Evolutionary conservation across 2,113 vertebrate species (phyloP).

Genomic region (Cinclus mexicanus): DNA sequence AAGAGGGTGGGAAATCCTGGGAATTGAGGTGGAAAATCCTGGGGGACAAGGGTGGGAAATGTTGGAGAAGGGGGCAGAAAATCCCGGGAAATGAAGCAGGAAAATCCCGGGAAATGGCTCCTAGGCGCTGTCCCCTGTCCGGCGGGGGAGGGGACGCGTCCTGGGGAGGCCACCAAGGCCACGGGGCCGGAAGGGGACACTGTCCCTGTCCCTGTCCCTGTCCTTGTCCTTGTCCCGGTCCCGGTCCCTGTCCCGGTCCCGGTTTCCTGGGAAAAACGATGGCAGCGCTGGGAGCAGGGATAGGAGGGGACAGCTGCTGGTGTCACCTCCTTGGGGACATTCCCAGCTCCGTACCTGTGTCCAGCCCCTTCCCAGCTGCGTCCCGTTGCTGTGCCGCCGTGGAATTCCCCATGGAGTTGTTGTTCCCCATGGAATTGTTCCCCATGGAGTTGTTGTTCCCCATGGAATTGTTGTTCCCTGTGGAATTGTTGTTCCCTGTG

Average conservation of each 20-base stretch:
- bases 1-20: background rate
- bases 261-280: background rate
- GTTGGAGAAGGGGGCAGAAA: background rate
- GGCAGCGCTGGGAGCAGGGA: background rate
- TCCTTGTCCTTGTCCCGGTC: background rate
- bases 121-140: background rate
- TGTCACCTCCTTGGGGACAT: background rate
- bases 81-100: too few species aligned
- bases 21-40: background rate
- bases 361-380: background rate
- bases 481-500: too few species aligned
- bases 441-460: too few species aligned
- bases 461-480: too few species aligned
- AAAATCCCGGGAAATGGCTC: background rate
- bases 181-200: background rate
- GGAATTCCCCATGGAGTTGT: background rate
- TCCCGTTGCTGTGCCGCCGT: background rate
- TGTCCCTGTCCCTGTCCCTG: accelerated
- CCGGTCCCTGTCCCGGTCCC: background rate
- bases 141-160: background rate
- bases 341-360: background rate
- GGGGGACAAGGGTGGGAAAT: background rate
- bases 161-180: background rate
- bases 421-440: background rate
- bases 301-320: background rate